These are phyloP conservation scores for Melanotaenia trifasciata DNA, from an alignment of 2,797 vertebrate species.

Conservation along the genomic window DNA sequence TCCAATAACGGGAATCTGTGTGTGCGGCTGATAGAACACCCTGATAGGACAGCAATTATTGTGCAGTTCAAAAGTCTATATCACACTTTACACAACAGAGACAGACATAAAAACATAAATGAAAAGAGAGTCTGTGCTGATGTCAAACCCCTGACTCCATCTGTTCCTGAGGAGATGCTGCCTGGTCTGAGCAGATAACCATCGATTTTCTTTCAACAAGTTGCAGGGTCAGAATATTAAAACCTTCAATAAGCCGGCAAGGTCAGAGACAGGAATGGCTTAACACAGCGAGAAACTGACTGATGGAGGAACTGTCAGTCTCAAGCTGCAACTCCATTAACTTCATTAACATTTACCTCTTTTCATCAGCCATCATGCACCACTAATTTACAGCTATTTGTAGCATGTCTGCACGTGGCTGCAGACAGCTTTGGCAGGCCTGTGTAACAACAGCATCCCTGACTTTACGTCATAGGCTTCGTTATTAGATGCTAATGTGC, in stretches of 20 bases:
- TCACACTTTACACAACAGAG: neutral
- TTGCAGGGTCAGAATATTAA: conserved; percentile 41
- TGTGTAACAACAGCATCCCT: conserved; percentile 54
- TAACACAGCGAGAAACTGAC: conserved; percentile 28
- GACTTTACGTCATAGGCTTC: conserved; percentile 49
- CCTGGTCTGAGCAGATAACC: conserved; percentile 35
- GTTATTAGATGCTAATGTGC: conserved; percentile 38
- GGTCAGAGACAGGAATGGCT: conserved; percentile 47
- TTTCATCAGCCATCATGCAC: neutral
- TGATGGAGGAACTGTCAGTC: conserved; percentile 57
- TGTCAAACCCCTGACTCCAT: no score
- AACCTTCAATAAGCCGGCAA: conserved; percentile 53
- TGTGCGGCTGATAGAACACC: conserved; percentile 15
- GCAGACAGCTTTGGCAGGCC: conserved; percentile 42
- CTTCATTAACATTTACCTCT: conserved; percentile 36
- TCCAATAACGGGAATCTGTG: neutral
- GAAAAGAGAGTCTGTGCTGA: conserved; percentile 11
- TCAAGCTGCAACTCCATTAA: conserved; percentile 33
- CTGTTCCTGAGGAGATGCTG: no score
- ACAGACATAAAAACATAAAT: neutral
- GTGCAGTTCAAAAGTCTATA: neutral
- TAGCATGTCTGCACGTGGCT: conserved; percentile 14
- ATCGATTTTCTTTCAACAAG: conserved; percentile 69
- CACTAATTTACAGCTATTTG: conserved; percentile 49
- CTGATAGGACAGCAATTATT: neutral